A percentile compares a stretch with the other conserved stretches of the same genome.
phyloP scores from a whole-genome alignment of 2,888 invertebrate species.

The Prostheceraeus crozeri region DNA sequence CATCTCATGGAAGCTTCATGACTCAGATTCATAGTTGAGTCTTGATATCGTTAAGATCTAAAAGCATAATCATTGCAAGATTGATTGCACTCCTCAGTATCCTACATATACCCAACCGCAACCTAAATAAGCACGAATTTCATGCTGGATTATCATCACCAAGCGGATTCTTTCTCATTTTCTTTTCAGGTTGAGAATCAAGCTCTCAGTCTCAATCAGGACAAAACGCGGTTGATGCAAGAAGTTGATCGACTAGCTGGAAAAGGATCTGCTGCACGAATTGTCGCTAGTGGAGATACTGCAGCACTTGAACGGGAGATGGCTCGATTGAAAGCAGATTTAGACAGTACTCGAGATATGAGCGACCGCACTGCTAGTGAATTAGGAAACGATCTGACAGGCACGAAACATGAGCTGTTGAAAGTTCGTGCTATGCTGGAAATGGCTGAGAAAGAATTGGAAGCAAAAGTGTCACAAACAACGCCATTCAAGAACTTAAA shows the following conservation, averaged over 20 bases:
- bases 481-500: slow-evolving; percentile 62
- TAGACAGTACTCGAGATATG: slow-evolving; percentile 43
- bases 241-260: slow-evolving; percentile 24
- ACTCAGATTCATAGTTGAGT: too few species aligned
- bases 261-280: slow-evolving; percentile 40
- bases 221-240: background rate
- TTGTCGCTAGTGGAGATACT: slow-evolving; percentile 44
- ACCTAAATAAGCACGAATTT: too few species aligned
- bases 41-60: too few species aligned
- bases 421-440: slow-evolving; percentile 59
- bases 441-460: slow-evolving; percentile 61
- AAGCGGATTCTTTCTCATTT: too few species aligned
- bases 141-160: too few species aligned
- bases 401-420: slow-evolving; percentile 57
- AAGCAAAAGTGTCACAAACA: slow-evolving; percentile 62
- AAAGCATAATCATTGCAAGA: too few species aligned
- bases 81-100: too few species aligned
- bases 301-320: slow-evolving; percentile 47
- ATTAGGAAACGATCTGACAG: slow-evolving; percentile 51
- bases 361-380: slow-evolving; percentile 46
- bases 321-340: slow-evolving; percentile 48
- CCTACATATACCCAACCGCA: too few species aligned
- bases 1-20: too few species aligned
- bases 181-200: too few species aligned
- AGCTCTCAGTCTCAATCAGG: too few species aligned